Conservation (phyloP, 2,888 invertebrate genomes). For the Palloptera scutellata region DNA sequence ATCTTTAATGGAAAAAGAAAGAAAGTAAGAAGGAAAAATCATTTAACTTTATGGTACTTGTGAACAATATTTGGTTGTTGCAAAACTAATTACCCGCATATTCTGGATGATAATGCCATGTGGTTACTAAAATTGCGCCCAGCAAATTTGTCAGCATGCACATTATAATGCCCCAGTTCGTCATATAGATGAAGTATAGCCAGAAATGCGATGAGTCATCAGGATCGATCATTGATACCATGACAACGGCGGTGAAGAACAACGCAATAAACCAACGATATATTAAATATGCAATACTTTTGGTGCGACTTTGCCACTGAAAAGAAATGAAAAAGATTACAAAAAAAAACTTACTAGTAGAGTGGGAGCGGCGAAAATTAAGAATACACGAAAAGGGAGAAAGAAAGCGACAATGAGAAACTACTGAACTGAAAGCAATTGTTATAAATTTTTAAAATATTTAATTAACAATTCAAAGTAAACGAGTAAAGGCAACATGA, state of each 20-base stretch:
- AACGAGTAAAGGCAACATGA: background rate
- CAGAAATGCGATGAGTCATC: constrained; percentile 47
- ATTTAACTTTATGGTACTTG: no score
- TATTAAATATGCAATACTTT: constrained; percentile 57
- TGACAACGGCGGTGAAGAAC: constrained; percentile 58
- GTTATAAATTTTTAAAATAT: constrained; percentile 48
- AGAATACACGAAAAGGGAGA: background rate
- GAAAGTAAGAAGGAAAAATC: background rate
- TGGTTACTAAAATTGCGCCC: constrained; percentile 58
- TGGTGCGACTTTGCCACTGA: constrained; percentile 63
- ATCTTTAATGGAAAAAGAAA: constrained; percentile 47
- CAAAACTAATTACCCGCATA: constrained; percentile 55
- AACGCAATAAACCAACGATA: constrained; percentile 61
- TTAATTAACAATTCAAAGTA: constrained; percentile 44
- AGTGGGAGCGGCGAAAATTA: no score
- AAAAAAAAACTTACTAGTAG: background rate
- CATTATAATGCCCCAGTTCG: constrained; percentile 62
- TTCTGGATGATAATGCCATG: constrained; percentile 62
- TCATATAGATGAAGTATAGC: constrained; percentile 62
- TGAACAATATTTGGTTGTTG: no score
- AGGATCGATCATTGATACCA: constrained; percentile 54
- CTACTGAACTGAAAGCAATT: background rate
- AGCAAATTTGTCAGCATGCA: constrained; percentile 60
- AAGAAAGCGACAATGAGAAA: background rate
- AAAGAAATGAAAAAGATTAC: constrained; percentile 29